phyloP scores from a whole-genome alignment of 2,113 vertebrate genomes.

The Plecotus auritus region DNA sequence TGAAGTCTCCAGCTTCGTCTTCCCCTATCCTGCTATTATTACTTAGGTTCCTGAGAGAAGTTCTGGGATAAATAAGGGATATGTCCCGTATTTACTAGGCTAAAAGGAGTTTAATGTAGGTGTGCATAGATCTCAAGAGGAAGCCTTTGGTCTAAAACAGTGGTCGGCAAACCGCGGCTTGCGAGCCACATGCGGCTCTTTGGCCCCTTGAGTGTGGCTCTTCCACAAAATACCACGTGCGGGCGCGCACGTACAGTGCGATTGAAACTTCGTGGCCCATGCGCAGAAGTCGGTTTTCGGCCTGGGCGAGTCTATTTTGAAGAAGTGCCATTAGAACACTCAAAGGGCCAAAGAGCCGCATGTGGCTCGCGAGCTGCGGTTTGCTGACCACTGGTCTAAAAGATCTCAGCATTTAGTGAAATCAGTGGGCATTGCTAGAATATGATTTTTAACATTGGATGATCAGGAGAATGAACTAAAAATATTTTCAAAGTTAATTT shows the following conservation, averaged over 20 bases:
- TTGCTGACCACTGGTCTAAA: neutral
- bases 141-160: neutral
- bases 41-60: constrained; percentile 1
- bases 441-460: neutral
- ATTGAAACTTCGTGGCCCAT: too few relatives aligned
- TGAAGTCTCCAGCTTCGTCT: neutral
- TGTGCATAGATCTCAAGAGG: neutral
- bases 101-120: neutral
- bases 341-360: too few relatives aligned
- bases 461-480: constrained; percentile 25
- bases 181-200: too few relatives aligned
- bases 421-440: neutral
- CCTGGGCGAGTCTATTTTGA: too few relatives aligned
- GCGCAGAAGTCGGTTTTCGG: too few relatives aligned
- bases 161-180: too few relatives aligned
- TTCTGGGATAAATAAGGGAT: neutral
- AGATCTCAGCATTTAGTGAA: neutral
- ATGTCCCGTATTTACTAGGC: neutral
- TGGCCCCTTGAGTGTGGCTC: too few relatives aligned
- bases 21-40: neutral
- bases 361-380: too few relatives aligned
- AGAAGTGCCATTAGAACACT: too few relatives aligned
- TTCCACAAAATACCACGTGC: too few relatives aligned
- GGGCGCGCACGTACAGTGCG: too few relatives aligned
- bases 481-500: neutral